A percentile compares a stretch with the other conserved stretches of the same genome.
These are phyloP conservation scores for Platerodrilus igneus DNA, from an alignment of 2,888 invertebrate genomes.

Conservation along the genomic window DNA sequence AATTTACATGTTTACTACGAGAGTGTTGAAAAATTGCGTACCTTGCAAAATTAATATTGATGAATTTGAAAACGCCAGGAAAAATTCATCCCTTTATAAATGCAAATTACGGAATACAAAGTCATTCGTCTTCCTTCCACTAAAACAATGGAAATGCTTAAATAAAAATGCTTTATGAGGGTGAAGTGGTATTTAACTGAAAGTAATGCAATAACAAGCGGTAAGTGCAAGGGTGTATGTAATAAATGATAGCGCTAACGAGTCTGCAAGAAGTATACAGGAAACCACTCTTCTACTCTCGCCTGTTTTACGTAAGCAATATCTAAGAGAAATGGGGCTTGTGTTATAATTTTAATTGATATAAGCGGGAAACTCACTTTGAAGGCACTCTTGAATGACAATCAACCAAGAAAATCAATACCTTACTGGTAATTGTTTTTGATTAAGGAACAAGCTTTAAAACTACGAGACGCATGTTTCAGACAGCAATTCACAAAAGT, in stretches of 20 bases:
- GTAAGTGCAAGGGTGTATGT: constrained; percentile 26
- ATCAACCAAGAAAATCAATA: constrained; percentile 16
- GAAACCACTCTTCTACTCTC: constrained; percentile 35
- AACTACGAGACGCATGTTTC: too few relatives aligned
- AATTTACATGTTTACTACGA: background rate
- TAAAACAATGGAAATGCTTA: constrained; percentile 2
- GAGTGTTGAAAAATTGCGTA: background rate
- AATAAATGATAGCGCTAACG: constrained; percentile 34
- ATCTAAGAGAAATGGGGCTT: constrained; percentile 14
- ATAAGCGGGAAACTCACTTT: constrained; percentile 11
- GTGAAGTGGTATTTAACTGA: constrained; percentile 14
- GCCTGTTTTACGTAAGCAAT: constrained; percentile 31
- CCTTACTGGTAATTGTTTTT: too few relatives aligned
- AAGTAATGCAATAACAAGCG: constrained; percentile 23
- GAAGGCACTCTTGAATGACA: constrained; percentile 11
- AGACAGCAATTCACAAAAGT: too few relatives aligned
- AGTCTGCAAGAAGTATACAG: constrained; percentile 32
- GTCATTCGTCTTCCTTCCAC: background rate
- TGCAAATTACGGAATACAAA: background rate
- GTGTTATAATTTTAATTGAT: constrained; percentile 19
- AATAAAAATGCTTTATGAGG: too few relatives aligned
- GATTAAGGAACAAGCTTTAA: constrained; percentile 4
- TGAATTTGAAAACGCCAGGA: constrained; percentile 12
- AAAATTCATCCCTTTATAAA: constrained; percentile 1
- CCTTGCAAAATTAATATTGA: constrained; percentile 12